Conservation (phyloP, 2,797 vertebrate species). For the Enteromius mattozi region DNA sequence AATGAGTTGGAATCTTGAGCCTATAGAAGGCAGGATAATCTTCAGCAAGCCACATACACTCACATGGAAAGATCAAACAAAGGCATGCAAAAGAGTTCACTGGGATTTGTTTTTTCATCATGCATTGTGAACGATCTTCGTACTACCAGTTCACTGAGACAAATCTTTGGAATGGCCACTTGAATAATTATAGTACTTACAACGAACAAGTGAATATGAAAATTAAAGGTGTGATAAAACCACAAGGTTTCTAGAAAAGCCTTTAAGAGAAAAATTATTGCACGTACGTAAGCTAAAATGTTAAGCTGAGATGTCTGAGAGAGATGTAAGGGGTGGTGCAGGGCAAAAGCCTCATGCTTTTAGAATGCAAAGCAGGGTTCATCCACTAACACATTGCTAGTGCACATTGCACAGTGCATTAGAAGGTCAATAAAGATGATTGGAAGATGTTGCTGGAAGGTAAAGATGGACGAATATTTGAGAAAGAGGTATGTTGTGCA, state of each 20-base stretch:
- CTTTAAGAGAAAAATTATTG: conserved; percentile 3
- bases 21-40: conserved; percentile 29
- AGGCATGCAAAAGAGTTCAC: conserved; percentile 1
- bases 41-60: conserved; percentile 3
- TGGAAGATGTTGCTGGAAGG: not conserved
- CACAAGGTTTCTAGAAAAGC: not conserved
- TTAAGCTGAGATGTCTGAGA: not conserved
- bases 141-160: not conserved
- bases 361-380: conserved; percentile 5
- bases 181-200: not conserved
- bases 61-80: conserved; percentile 15
- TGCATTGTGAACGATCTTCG: not conserved
- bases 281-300: not conserved
- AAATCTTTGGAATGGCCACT: not conserved
- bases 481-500: conserved; percentile 5
- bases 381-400: not conserved
- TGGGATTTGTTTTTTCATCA: not conserved
- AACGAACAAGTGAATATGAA: not conserved
- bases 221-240: not conserved
- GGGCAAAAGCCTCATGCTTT: not conserved
- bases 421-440: not conserved
- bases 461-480: not conserved
- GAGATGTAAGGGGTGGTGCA: not conserved
- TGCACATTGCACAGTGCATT: not conserved
- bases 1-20: conserved; percentile 18